Evolutionary conservation across 2,113 vertebrate genomes (phyloP).

Genomic region (Machaerirhynchus nigripectus): DNA sequence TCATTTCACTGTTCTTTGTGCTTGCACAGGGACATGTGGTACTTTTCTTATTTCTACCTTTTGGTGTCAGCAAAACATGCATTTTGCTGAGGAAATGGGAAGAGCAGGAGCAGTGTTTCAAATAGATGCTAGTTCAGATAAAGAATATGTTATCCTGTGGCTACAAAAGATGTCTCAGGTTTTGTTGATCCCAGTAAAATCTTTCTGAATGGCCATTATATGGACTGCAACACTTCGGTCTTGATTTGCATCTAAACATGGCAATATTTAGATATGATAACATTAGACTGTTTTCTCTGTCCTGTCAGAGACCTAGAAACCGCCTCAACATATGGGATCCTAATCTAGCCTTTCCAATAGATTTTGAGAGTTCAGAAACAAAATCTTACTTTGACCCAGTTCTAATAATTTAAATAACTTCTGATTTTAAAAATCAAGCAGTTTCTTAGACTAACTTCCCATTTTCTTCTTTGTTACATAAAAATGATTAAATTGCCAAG

Average conservation of each 20-base stretch:
- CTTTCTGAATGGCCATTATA: background rate
- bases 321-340: background rate
- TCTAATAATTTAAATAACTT: background rate
- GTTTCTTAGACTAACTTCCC: background rate
- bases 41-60: slow-evolving; percentile 8
- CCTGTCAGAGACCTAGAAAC: background rate
- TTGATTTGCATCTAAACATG: background rate
- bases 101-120: background rate
- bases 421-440: background rate
- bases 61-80: slow-evolving; percentile 53
- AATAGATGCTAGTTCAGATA: background rate
- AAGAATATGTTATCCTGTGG: background rate
- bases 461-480: background rate
- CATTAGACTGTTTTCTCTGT: background rate
- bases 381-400: background rate
- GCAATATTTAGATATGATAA: background rate
- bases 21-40: background rate
- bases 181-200: background rate
- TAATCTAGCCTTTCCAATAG: background rate
- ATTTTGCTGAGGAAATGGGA: background rate
- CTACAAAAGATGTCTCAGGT: background rate
- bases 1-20: background rate
- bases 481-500: background rate
- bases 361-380: background rate
- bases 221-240: background rate